Base-by-base conservation (phyloP, 2,113 vertebrate species). In the Sinosuthora webbiana region DNA sequence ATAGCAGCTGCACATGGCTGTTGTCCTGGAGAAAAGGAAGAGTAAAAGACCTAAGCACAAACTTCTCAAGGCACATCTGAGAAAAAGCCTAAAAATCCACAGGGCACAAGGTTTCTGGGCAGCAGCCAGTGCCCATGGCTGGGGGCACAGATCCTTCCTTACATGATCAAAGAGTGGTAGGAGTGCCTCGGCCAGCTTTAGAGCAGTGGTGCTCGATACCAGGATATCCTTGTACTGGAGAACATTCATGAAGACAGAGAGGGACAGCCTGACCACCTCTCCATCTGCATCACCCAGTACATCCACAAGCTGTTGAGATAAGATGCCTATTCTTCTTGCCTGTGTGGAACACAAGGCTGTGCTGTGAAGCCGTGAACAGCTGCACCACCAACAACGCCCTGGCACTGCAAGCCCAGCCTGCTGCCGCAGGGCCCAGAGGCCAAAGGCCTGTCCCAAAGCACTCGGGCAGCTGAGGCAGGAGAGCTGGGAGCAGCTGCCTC, bases 171-270 rank as follows among this genome's bases (percentile, higher is more conserved):
- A 77, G 13, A 50, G 59, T 3, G 1, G 17, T 1, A 25, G 6
- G 4, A 78, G 59, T 4, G 37, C 47, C 35, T 63, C 35, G n/a
- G 75, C 74, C 13, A 77, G 57, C 13, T 25, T 64, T 1, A 9
- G 60, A 5, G 49, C 39, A 0, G 49, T 55, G 9, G 20, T 35
- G 16, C 50, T 56, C 27, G 50, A 55, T 45, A 64, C 2, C 8
- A 13, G 2, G 39, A 64, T 23, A 3, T 13, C 5, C 5, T 44
- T 15, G 5, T 37, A 0, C 13, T 24, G 4, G 7, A 65, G 62
- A 0, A 65, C 0, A 9, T 80, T 45, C 0, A 1, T 21, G 62
- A 65, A 18, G 2, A 78, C 33, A 55, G 2, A 9, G 25, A 65
- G 39, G 9, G 33, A 6, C 33, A 80, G 35, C 1, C 39, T 2